Conservation (phyloP, 2,797 vertebrate genomes). For the Sylvia borin region DNA sequence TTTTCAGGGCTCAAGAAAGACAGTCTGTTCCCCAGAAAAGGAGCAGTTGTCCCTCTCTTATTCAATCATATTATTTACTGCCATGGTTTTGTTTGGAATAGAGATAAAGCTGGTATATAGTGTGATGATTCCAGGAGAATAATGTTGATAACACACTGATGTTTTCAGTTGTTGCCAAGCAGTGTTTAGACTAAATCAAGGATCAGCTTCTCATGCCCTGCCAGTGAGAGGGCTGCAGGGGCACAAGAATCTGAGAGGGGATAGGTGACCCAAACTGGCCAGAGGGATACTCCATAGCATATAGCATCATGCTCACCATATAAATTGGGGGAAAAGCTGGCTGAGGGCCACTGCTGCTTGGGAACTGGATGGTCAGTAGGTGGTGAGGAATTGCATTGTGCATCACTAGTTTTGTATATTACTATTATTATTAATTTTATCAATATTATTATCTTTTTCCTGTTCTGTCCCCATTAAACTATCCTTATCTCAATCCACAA, state of each 20-base stretch:
- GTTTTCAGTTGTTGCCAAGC: background rate
- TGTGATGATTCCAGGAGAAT: background rate
- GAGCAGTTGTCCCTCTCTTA: background rate
- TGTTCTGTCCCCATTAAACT: background rate
- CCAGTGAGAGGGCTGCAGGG: background rate
- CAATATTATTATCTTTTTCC: background rate
- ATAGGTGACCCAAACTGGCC: background rate
- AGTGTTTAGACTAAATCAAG: background rate
- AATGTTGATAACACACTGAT: background rate
- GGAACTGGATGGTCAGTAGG: background rate
- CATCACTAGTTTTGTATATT: background rate
- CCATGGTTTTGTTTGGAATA: background rate
- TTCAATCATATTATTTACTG: background rate
- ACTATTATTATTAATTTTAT: background rate
- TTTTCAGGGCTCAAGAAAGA: conserved; percentile 10
- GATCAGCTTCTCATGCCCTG: background rate
- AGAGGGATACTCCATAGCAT: background rate
- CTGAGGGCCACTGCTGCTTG: background rate
- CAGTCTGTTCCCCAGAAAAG: background rate
- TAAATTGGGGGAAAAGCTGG: background rate
- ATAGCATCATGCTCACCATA: background rate
- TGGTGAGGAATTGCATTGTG: background rate
- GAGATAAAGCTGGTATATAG: background rate
- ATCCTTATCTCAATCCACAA: background rate
- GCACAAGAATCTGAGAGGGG: background rate